Evolutionary conservation across 2,888 invertebrate species (phyloP).

Genomic region (Plebejus argus): DNA sequence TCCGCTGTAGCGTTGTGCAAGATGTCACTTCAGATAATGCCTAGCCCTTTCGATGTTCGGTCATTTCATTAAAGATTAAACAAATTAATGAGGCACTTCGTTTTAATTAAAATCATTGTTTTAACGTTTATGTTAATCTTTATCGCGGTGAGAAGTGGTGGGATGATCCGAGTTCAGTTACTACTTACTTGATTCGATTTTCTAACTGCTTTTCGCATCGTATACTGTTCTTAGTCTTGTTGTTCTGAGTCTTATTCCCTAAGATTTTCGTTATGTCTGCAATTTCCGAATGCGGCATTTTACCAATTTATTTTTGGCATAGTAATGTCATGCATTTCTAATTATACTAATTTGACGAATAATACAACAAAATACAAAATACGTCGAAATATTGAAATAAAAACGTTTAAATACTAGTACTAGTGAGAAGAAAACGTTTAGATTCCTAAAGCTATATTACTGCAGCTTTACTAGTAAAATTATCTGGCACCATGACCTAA

Average conservation of each 20-base stretch:
- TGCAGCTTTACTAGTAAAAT: neutral
- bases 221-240: neutral
- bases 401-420: too few relatives aligned
- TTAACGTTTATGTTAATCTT: conserved; percentile 24
- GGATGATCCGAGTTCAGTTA: conserved; percentile 7
- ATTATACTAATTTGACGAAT: too few relatives aligned
- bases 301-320: too few relatives aligned
- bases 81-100: conserved; percentile 43
- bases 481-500: neutral
- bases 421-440: neutral
- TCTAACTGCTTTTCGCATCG: neutral
- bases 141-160: conserved; percentile 9
- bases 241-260: too few relatives aligned
- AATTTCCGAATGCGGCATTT: too few relatives aligned
- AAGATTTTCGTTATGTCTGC: too few relatives aligned
- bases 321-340: too few relatives aligned
- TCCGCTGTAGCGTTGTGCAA: conserved; percentile 44
- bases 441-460: neutral
- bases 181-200: neutral
- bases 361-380: too few relatives aligned
- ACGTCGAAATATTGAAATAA: too few relatives aligned
- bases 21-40: conserved; percentile 43
- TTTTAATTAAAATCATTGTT: conserved; percentile 40
- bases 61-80: conserved; percentile 50
- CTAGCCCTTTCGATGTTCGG: conserved; percentile 46